A percentile compares a stretch with the other conserved stretches of the same genome.
Evolutionary conservation across 2,113 vertebrate species (phyloP).

Genomic region (Sylvietta virens): DNA sequence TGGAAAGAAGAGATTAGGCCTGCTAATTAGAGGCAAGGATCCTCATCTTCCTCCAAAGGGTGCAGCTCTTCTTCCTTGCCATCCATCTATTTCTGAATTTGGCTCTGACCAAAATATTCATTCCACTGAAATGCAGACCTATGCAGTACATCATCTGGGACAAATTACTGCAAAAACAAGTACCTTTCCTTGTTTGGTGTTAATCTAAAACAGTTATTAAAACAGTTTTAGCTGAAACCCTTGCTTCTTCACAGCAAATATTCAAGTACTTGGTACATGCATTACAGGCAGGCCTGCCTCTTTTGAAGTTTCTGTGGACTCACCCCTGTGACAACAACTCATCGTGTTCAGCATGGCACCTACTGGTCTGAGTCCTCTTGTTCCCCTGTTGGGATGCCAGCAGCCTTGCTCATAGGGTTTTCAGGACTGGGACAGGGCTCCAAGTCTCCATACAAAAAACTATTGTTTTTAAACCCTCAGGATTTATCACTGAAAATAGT

Average conservation of each 20-base stretch:
- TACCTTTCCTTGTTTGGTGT: background rate
- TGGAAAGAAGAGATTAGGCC: background rate
- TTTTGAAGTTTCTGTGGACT: background rate
- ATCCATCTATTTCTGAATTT: background rate
- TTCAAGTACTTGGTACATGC: background rate
- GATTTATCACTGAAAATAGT: constrained; percentile 19
- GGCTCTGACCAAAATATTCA: background rate
- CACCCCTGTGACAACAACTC: background rate
- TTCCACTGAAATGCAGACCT: background rate
- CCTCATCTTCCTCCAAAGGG: background rate
- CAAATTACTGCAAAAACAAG: background rate
- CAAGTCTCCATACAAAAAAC: background rate
- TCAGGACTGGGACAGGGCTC: background rate
- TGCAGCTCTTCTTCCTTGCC: background rate
- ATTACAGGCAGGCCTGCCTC: background rate
- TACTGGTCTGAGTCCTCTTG: background rate
- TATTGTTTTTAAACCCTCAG: background rate
- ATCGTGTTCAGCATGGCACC: background rate
- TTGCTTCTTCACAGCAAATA: background rate
- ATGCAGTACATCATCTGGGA: background rate
- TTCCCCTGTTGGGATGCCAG: rapidly evolving
- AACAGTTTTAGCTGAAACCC: background rate
- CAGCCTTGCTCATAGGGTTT: background rate
- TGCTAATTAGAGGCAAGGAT: background rate
- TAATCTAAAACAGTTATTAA: background rate